phyloP scores from a whole-genome alignment of 2,888 invertebrate species.

The Cyclophora albipunctata region DNA sequence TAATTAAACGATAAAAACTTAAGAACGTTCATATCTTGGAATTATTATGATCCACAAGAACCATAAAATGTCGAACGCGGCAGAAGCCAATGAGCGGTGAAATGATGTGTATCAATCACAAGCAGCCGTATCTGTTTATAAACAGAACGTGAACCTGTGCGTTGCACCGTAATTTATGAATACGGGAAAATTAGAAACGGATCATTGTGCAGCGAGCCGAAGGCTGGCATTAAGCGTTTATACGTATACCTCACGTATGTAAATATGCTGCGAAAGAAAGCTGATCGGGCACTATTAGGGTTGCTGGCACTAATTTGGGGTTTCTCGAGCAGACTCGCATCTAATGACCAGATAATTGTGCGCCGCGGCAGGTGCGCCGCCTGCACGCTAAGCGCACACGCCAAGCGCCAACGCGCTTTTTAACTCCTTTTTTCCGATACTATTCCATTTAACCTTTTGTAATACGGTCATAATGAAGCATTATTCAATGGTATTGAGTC shows the following conservation, averaged over 20 bases:
- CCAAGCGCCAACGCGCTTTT: constrained; percentile 32
- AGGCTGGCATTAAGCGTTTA: neutral
- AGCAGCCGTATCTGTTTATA: no score
- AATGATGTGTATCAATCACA: no score
- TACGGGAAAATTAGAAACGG: no score
- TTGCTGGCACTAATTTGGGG: constrained; percentile 39
- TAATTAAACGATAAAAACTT: no score
- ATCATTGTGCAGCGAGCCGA: neutral
- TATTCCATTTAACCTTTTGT: neutral
- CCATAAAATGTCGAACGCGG: no score
- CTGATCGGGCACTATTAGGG: constrained; percentile 6
- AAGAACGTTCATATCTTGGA: no score
- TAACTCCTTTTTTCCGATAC: constrained; percentile 2
- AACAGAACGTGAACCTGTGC: no score
- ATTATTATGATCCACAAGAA: no score
- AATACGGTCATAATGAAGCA: neutral
- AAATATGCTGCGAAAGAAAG: constrained; percentile 4
- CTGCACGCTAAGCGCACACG: constrained; percentile 62
- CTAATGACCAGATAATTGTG: constrained; percentile 61
- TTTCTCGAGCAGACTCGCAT: constrained; percentile 33
- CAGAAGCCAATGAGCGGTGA: no score
- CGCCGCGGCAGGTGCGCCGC: constrained; percentile 58
- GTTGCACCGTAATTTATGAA: no score
- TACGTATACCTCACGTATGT: neutral
- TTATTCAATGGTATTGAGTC: neutral